These are phyloP conservation scores for Bombycilla garrulus DNA, from an alignment of 2,113 vertebrate genomes.

Conservation along the genomic window DNA sequence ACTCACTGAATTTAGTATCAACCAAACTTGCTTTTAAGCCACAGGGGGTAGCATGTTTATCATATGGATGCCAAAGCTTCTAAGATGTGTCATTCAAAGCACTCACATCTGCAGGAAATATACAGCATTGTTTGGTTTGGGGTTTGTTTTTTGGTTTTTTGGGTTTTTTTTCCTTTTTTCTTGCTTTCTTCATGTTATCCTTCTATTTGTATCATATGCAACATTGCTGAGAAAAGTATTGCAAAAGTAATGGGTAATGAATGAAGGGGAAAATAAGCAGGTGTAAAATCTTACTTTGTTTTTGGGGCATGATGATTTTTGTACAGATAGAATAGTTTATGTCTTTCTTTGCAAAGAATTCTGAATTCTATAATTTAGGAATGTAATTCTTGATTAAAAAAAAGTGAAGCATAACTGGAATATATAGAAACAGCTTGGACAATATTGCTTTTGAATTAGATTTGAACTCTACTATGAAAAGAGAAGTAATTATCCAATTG, in stretches of 20 bases:
- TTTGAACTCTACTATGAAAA: background rate
- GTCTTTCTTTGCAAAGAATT: background rate
- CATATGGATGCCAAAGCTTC: background rate
- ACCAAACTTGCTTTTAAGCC: background rate
- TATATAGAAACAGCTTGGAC: background rate
- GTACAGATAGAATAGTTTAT: background rate
- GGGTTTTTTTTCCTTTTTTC: background rate
- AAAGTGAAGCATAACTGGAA: background rate
- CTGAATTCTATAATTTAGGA: background rate
- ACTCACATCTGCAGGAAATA: background rate
- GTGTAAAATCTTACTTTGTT: background rate
- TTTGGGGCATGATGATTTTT: background rate
- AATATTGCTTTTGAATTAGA: background rate
- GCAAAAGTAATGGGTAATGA: background rate
- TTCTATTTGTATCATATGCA: background rate
- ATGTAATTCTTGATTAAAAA: background rate
- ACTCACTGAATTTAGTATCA: background rate
- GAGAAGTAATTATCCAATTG: background rate
- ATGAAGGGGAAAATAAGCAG: background rate
- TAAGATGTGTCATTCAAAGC: background rate
- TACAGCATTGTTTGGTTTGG: background rate
- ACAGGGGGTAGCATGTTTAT: background rate
- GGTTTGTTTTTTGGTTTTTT: background rate
- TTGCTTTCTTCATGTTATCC: background rate
- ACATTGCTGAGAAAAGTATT: background rate